phyloP scores from a whole-genome alignment of 2,888 invertebrate genomes.

The Xestia xanthographa region DNA sequence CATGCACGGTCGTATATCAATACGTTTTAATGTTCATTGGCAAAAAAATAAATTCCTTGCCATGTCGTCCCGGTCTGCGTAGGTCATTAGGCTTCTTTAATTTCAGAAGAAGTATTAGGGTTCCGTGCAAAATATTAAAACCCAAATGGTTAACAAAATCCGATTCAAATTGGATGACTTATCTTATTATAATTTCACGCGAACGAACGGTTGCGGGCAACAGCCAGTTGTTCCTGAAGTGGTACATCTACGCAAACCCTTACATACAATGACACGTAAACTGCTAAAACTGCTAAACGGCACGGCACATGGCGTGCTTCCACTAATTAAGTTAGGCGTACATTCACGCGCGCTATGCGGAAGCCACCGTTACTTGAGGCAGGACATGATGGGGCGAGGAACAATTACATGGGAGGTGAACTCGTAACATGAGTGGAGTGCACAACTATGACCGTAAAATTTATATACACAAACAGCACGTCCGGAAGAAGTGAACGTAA shows the following conservation, averaged over 20 bases:
- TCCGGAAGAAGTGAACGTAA: neutral
- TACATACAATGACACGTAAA: neutral
- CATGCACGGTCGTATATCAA: no score
- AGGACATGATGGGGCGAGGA: slow-evolving; percentile 9
- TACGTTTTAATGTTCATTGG: no score
- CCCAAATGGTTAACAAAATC: no score
- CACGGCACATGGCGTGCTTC: slow-evolving; percentile 49
- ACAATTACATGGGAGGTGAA: slow-evolving; percentile 8
- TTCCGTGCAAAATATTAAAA: no score
- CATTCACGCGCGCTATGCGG: slow-evolving; percentile 36
- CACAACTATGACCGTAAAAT: neutral
- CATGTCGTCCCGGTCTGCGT: no score
- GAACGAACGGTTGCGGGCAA: no score
- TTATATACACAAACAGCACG: neutral
- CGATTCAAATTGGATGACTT: no score
- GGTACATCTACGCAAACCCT: neutral
- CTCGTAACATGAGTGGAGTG: neutral
- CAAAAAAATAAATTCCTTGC: no score
- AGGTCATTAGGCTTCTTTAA: no score
- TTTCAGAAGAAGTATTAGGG: no score
- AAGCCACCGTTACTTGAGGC: slow-evolving; percentile 11
- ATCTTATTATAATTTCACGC: no score
- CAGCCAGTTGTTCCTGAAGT: neutral
- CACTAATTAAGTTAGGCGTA: slow-evolving; percentile 51
- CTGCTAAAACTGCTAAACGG: slow-evolving; percentile 6